Percentiles rank a stretch among this genome's conserved stretches.
These are phyloP conservation scores for Chiroxiphia lanceolata DNA, from an alignment of 2,797 vertebrate genomes.

Conservation along the genomic window DNA sequence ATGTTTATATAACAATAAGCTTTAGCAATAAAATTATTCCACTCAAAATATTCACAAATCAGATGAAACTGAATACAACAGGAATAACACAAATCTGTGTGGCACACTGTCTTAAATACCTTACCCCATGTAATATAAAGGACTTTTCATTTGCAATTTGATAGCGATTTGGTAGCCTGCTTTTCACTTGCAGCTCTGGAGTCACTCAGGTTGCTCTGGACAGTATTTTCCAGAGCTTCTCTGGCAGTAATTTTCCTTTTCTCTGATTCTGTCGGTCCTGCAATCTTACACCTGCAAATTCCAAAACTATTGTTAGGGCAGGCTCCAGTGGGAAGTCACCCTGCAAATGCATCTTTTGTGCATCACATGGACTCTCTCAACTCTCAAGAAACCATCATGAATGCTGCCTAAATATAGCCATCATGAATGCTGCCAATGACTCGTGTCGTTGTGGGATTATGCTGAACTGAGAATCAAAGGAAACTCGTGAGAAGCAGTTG, in stretches of 20 bases:
- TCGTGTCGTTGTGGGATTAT: accelerated
- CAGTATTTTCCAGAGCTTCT: neutral
- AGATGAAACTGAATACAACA: neutral
- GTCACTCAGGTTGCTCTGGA: neutral
- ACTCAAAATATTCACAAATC: neutral
- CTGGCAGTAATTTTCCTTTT: neutral
- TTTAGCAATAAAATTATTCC: neutral
- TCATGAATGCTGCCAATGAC: neutral
- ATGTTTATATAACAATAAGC: neutral
- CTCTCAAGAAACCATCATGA: neutral
- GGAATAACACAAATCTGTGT: neutral
- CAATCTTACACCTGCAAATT: neutral
- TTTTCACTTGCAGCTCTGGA: neutral
- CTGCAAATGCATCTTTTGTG: neutral
- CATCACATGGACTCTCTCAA: neutral
- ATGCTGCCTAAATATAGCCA: neutral
- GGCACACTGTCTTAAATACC: neutral
- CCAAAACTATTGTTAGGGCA: neutral
- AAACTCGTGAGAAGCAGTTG: neutral
- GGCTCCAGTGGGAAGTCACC: neutral
- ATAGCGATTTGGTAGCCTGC: neutral
- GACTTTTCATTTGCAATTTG: neutral
- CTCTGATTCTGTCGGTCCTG: neutral
- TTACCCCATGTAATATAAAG: neutral
- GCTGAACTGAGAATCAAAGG: neutral